Evolutionary conservation across 2,888 invertebrate species (phyloP), one percentile per base, ranked within the genome.

Genomic region (Drosophila longiperda): DNA sequence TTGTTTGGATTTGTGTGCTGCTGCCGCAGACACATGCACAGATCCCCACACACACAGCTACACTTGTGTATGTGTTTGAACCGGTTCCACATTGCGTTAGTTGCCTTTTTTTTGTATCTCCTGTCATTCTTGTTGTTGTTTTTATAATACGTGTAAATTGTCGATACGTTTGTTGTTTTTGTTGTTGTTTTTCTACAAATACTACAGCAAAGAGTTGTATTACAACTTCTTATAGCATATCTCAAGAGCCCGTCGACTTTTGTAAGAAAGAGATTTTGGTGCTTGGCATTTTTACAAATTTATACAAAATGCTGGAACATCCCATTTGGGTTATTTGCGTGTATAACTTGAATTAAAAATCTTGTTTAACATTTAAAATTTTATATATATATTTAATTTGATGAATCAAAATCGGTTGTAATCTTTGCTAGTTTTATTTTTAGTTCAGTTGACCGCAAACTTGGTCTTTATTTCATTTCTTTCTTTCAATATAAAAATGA

Each of bases 41-140:
- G 26, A 62, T 20, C 48, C 50, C 50, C 23, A 61, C 34, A 48
- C 34, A 40, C 33, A 53, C 23, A 38, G 29, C 36, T 49, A 45
- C 36, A 42, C 52, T 42, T n/a, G 54, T 61, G 64, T 80, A 67
- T 74, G 62, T 63, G 54, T 82, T 82, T 82, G 78, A 80, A 83
- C 80, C 84, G 80, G 79, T 80, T 82, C 62, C 82, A 82, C 67
- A 61, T 89, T 89, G 90, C 85, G 85, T 89, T 89, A 87, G 82
- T 73, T 71, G 86, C 66, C 78, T 63, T 58, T 80, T 73, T 58
- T 63, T 59, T 73, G 62, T 67, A 53, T 75, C 66, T 82, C 65
- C 77, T 67, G 66, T 60, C 64, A 64, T 68, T 80, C 48, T 76
- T 72, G 61, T 55, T 66, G 23, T 59, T 76, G 69, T 75, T 82